Evolutionary conservation across 2,113 vertebrate genomes (phyloP).

Genomic region (Dinomys branickii): DNA sequence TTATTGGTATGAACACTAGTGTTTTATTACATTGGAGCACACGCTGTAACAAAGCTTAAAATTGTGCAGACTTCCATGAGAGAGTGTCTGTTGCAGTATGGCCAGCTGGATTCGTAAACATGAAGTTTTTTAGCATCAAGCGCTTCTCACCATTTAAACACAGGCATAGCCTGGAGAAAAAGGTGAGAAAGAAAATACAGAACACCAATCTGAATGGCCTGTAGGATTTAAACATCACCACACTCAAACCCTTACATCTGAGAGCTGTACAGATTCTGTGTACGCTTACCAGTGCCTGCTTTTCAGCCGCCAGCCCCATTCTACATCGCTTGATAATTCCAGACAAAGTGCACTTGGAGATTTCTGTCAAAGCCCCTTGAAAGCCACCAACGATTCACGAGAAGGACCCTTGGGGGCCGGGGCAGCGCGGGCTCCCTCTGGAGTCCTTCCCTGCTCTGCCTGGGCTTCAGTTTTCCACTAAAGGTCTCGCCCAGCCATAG

Average conservation of each 20-base stretch:
- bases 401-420: background rate
- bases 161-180: background rate
- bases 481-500: background rate
- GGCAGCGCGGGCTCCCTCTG: background rate
- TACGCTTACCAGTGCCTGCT: conserved; percentile 1
- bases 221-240: conserved; percentile 29
- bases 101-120: background rate
- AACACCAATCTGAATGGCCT: background rate
- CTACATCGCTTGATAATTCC: background rate
- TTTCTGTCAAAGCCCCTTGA: background rate
- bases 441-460: background rate
- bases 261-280: background rate
- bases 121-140: background rate
- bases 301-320: background rate
- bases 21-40: background rate
- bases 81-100: background rate
- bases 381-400: background rate
- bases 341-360: background rate
- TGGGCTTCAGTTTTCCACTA: background rate
- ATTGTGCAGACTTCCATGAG: background rate
- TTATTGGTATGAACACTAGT: background rate
- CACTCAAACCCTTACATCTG: background rate
- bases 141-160: background rate
- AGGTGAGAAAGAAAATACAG: background rate
- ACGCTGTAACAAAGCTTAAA: conserved; percentile 25